Evolutionary conservation across 2,113 vertebrate species (phyloP).

Genomic region (Podiceps cristatus): DNA sequence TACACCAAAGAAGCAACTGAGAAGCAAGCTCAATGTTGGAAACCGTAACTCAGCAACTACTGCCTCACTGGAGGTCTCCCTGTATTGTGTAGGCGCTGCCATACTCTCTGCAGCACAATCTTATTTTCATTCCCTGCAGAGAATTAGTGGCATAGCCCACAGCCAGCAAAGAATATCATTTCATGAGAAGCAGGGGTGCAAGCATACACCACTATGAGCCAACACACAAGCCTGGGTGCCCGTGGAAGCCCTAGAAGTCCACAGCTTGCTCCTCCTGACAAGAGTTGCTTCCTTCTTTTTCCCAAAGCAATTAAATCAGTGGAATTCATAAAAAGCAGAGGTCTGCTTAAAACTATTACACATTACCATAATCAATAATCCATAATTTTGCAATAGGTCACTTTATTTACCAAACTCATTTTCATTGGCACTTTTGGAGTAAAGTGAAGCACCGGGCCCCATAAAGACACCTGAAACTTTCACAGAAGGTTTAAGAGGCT

Average conservation of each 20-base stretch:
- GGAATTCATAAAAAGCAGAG: neutral
- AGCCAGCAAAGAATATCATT: neutral
- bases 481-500: neutral
- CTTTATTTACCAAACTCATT: neutral
- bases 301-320: neutral
- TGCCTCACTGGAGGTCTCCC: neutral
- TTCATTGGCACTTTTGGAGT: neutral
- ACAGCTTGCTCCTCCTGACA: neutral
- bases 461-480: neutral
- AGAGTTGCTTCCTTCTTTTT: neutral
- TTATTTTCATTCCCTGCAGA: neutral
- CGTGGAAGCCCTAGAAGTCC: neutral
- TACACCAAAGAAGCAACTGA: neutral
- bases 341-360: neutral
- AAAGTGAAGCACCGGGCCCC: neutral
- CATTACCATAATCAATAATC: neutral
- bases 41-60: neutral
- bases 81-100: neutral
- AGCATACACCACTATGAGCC: neutral
- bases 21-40: neutral
- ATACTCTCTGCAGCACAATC: neutral
- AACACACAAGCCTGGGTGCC: neutral
- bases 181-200: fast-evolving
- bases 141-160: neutral
- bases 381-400: neutral